Base-by-base conservation (phyloP, 1,140 invertebrate species). In the Saccostrea glomerata region DNA sequence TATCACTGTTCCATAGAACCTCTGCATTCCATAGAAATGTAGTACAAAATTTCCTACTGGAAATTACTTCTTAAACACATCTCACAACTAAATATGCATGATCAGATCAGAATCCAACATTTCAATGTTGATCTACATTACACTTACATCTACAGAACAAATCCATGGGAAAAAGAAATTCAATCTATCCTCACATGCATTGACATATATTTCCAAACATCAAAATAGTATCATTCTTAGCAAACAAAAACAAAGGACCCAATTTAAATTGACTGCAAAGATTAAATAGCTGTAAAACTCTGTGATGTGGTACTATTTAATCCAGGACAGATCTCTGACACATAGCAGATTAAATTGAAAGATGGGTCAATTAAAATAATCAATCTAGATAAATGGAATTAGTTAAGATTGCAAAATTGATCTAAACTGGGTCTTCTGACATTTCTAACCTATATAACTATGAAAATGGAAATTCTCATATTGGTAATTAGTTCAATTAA, bases 81-180 rank as follows among this genome's bases (percentile, higher is more conserved):
- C 47, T 47, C 47, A 47, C 47, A 47, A 47, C 47, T 7, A 47
- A 47, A 47, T 47, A 9, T 47, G 47, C n/a, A 47, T 9, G 9
- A 47, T 47, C 58, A 17, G 13, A 20, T 17, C 58, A 63, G 58
- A 20, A 63, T n/a, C 47, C 47, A 47, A 47, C 58, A 63, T 36
- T 77, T 36, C 30, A 77, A 77, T 23, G 70, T 77, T 23, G 13
- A 13, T 73, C 66, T 30, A 30, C 23, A 13, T 12, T 77, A 77
- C 15, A 77, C 30, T 77, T 12, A 77, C 13, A 25, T 15, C 70
- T 15, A 77, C 30, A 25, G 23, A 77, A 25, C 25, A 30, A 77
- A 30, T 36, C 70, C 70, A 25, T 77, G 70, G 70, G 70, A 77
- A 77, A 73, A 77, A 77, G 70, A 77, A 77, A 77, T 30, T 36